Conservation (phyloP, 2,888 invertebrate genomes). For the Agriopis marginaria region DNA sequence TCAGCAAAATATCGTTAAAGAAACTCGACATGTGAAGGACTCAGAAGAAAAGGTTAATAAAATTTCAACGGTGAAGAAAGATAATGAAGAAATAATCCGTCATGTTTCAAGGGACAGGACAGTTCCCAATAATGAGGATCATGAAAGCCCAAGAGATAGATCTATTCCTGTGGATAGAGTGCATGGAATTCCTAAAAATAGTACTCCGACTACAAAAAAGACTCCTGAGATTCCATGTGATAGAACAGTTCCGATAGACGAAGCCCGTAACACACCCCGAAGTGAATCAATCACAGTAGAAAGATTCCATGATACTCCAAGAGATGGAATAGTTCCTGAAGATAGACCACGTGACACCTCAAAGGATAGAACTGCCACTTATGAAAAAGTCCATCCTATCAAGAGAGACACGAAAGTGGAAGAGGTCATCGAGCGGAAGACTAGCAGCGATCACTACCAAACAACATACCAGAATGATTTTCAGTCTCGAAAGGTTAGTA, state of each 20-base stretch:
- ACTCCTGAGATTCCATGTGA: slow-evolving; percentile 10
- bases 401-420: slow-evolving; percentile 61
- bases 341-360: slow-evolving; percentile 15
- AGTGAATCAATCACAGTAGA: background rate
- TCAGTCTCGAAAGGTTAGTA: slow-evolving; percentile 85
- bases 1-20: slow-evolving; percentile 51
- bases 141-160: background rate
- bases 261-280: background rate
- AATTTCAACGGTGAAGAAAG: slow-evolving; percentile 56
- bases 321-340: background rate
- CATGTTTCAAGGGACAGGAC: slow-evolving; percentile 13
- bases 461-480: slow-evolving; percentile 88
- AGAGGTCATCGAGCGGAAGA: slow-evolving; percentile 64
- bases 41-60: slow-evolving; percentile 53
- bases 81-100: slow-evolving; percentile 13
- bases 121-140: slow-evolving; percentile 1
- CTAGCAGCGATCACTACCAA: slow-evolving; percentile 81
- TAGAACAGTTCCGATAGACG: slow-evolving; percentile 5
- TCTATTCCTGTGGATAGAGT: background rate
- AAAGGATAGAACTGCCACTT: slow-evolving; percentile 47
- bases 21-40: slow-evolving; percentile 46
- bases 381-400: slow-evolving; percentile 57
- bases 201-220: slow-evolving; percentile 1
- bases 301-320: slow-evolving; percentile 1
- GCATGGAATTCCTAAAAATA: slow-evolving; percentile 1